Conservation (phyloP, 2,888 invertebrate genomes). For the Hyppa rectilinea region DNA sequence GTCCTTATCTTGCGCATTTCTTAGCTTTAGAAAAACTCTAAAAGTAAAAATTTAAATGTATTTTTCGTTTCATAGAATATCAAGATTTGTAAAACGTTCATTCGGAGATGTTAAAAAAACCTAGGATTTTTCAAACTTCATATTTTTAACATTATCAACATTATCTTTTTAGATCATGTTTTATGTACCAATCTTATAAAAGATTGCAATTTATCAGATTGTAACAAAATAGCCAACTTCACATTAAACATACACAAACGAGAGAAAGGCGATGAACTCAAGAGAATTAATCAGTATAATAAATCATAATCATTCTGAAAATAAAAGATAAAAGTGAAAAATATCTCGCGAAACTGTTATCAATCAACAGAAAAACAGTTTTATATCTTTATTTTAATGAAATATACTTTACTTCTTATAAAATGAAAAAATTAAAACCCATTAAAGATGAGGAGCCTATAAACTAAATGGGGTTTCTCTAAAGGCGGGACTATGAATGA, state of each 20-base stretch:
- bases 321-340: slow-evolving; percentile 39
- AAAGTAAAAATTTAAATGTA: background rate
- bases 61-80: background rate
- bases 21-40: background rate
- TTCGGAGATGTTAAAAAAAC: background rate
- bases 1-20: slow-evolving; percentile 35
- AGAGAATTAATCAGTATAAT: slow-evolving; percentile 58
- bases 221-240: background rate
- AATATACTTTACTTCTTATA: background rate
- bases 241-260: slow-evolving; percentile 3
- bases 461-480: slow-evolving; percentile 26
- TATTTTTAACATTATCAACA: background rate
- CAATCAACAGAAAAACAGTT: slow-evolving; percentile 49
- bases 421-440: background rate
- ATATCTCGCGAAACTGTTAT: slow-evolving; percentile 53
- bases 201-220: background rate
- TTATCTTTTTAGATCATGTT: background rate
- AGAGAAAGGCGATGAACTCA: slow-evolving; percentile 18
- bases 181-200: background rate
- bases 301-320: too few species aligned
- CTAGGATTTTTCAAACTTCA: background rate
- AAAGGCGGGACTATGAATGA: slow-evolving; percentile 38
- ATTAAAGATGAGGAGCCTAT: slow-evolving; percentile 5
- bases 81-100: background rate
- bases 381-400: slow-evolving; percentile 17